phyloP scores from a whole-genome alignment of 1,140 invertebrate genomes.

The Gryon sp. region DNA sequence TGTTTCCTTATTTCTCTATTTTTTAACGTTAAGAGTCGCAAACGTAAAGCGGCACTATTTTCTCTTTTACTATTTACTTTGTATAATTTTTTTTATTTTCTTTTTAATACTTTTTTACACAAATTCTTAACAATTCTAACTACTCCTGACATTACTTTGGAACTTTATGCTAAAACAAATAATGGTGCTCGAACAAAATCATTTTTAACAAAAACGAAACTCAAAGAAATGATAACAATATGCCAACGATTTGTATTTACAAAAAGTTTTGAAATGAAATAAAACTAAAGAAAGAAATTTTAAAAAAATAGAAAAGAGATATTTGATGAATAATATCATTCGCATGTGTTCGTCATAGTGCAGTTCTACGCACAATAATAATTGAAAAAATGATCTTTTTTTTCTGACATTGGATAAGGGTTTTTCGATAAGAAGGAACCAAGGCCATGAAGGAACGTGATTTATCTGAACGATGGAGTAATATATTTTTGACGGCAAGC shows the following conservation, averaged over 20 bases:
- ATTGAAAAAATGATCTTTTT: constrained; percentile 41
- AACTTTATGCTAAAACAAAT: constrained; percentile 34
- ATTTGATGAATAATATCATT: constrained; percentile 50
- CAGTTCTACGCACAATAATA: constrained; percentile 63
- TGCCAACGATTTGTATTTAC: constrained; percentile 50
- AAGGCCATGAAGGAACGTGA: constrained; percentile 57
- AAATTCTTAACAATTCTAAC: constrained; percentile 39
- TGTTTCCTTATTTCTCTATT: no score
- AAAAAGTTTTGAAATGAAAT: constrained; percentile 18
- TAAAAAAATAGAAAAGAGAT: no score
- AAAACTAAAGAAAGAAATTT: no score
- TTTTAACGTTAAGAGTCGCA: no score
- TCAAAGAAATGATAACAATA: constrained; percentile 41
- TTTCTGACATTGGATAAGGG: no score
- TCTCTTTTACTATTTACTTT: constrained; percentile 9
- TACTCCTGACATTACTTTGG: constrained; percentile 27
- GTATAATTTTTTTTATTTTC: neutral
- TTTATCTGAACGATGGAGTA: constrained; percentile 55
- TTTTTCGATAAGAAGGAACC: constrained; percentile 46
- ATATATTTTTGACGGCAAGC: constrained; percentile 64
- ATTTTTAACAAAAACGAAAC: constrained; percentile 19
- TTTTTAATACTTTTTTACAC: neutral
- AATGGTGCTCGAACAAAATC: constrained; percentile 46
- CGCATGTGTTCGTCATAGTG: constrained; percentile 65
- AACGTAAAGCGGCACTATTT: constrained; percentile 65